These are phyloP conservation scores for Arion vulgaris DNA, from an alignment of 1,140 invertebrate genomes.

Conservation along the genomic window DNA sequence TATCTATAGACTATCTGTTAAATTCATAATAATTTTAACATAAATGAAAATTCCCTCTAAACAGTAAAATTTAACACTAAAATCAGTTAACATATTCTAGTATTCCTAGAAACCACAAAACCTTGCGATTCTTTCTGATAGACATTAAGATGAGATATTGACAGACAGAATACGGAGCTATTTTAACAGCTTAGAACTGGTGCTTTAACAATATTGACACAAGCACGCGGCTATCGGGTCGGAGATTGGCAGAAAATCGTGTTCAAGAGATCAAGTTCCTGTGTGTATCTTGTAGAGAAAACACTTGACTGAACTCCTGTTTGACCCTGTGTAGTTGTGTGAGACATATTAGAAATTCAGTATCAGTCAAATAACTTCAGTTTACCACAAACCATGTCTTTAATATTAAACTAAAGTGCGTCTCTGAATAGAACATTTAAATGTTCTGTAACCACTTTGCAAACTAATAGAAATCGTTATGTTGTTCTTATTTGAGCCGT, in stretches of 20 bases:
- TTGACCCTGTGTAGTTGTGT: not conserved
- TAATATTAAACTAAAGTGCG: too few relatives aligned
- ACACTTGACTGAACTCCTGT: not conserved
- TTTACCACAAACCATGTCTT: not conserved
- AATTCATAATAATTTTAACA: too few relatives aligned
- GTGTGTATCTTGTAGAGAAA: conserved; percentile 11
- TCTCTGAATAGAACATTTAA: too few relatives aligned
- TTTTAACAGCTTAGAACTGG: conserved; percentile 12
- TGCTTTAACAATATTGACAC: conserved; percentile 8
- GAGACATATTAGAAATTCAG: not conserved
- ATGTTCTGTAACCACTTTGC: too few relatives aligned
- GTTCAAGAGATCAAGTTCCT: conserved; percentile 6
- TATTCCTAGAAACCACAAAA: not conserved
- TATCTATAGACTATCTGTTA: too few relatives aligned
- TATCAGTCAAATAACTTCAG: not conserved
- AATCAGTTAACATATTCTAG: not conserved
- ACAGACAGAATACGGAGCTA: not conserved
- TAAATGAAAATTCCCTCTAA: too few relatives aligned
- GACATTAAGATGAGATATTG: not conserved
- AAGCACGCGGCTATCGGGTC: not conserved
- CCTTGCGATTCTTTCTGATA: not conserved
- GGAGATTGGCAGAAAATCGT: conserved; percentile 4
- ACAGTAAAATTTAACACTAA: not conserved
- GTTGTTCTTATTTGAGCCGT: too few relatives aligned
- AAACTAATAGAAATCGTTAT: too few relatives aligned